Evolutionary conservation across 1,140 invertebrate genomes (phyloP), one percentile per base, ranked within the genome.

Genomic region (Eciton burchellii): DNA sequence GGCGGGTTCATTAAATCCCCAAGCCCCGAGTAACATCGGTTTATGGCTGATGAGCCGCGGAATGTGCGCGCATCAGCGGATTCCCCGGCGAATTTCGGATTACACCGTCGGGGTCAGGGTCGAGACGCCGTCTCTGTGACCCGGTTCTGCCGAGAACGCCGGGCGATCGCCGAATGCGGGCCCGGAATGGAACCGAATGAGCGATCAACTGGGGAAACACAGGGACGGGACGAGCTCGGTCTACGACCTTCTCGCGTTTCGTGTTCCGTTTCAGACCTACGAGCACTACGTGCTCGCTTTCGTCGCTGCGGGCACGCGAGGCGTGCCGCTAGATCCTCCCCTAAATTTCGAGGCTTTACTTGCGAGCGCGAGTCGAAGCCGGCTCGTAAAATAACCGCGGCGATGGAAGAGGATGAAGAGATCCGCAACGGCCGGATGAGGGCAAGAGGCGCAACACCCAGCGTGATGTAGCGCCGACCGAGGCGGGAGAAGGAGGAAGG

Each of bases 271-370:
- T 54, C 21, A 19, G 29, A 66, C 29, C 11, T 9, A 54, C 26
- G 62, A n/a, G n/a, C n/a, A n/a, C n/a, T n/a, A n/a, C n/a, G n/a
- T n/a, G n/a, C n/a, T n/a, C n/a, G n/a, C n/a, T n/a, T n/a, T n/a
- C n/a, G n/a, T n/a, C n/a, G n/a, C n/a, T n/a, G n/a, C n/a, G n/a
- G n/a, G n/a, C n/a, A n/a, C n/a, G n/a, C n/a, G n/a, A n/a, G n/a
- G n/a, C n/a, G n/a, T 79, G 35, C 12, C 16, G 19, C 43, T 26
- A 87, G 65, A 87, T 83, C 65, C 74, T 60, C 79, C 81, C 82
- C 70, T 89, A 90, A 89, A 91, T 90, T 91, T 86, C 56, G 81
- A 79, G 76, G 88, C 88, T 91, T 90, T 89, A 91, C n/a, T n/a
- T n/a, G n/a, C 84, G 84, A 82, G n/a, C 63, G 68, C 81, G 68